phyloP scores from a whole-genome alignment of 2,797 vertebrate species.

The Sarcoramphus papa region DNA sequence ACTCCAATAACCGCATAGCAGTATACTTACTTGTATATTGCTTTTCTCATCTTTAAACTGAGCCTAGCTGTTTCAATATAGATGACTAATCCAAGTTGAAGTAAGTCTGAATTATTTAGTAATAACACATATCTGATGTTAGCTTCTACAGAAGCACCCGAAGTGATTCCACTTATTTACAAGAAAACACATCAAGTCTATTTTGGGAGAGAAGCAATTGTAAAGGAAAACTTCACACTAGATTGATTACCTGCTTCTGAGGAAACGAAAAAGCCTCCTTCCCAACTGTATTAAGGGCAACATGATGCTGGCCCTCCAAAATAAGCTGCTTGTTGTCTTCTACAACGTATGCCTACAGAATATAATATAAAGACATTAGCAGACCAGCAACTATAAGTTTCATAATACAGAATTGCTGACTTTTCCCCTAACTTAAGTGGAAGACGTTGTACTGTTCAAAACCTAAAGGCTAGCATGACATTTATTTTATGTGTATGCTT shows the following conservation, averaged over 20 bases:
- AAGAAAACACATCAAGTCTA: not conserved
- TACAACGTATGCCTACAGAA: conserved; percentile 87
- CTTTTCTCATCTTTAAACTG: not conserved
- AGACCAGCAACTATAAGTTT: not conserved
- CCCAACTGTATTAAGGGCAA: conserved; percentile 85
- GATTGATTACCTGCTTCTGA: conserved; percentile 86
- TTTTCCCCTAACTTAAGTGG: not conserved
- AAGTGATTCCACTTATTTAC: not conserved
- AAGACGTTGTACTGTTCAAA: not conserved
- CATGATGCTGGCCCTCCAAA: conserved; percentile 94
- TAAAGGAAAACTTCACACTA: not conserved
- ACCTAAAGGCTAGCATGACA: not conserved
- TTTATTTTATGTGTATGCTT: not conserved
- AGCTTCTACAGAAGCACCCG: not conserved
- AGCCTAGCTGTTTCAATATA: not conserved
- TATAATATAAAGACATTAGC: not conserved
- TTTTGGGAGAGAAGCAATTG: not conserved
- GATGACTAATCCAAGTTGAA: not conserved
- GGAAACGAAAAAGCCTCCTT: conserved; percentile 88
- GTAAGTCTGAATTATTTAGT: not conserved
- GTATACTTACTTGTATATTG: not conserved
- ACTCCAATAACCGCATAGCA: not conserved
- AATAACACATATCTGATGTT: not conserved
- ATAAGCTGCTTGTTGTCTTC: conserved; percentile 97
- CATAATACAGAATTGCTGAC: not conserved